These are phyloP conservation scores for Bedellia somnulentella DNA, from an alignment of 2,888 invertebrate species.

Conservation along the genomic window DNA sequence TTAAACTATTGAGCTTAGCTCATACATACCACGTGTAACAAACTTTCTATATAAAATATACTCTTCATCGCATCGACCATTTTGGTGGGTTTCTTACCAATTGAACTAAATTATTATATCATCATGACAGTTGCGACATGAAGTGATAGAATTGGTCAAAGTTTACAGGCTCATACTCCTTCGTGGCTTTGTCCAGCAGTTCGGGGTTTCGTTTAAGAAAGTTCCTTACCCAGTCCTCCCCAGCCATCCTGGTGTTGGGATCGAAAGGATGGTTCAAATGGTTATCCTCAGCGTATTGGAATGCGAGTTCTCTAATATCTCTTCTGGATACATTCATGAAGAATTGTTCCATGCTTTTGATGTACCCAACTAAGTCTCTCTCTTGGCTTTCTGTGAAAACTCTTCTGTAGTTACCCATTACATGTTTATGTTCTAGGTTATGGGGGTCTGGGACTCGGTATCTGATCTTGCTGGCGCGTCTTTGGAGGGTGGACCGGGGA, in stretches of 20 bases:
- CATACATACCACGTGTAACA: too few species aligned
- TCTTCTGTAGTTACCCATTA: slow-evolving; percentile 50
- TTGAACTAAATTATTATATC: slow-evolving; percentile 9
- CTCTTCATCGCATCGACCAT: too few species aligned
- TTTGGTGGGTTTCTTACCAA: not conserved
- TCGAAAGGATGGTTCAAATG: slow-evolving; percentile 47
- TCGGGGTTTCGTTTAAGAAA: slow-evolving; percentile 52
- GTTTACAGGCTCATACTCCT: slow-evolving; percentile 44
- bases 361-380: slow-evolving; percentile 49
- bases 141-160: slow-evolving; percentile 56
- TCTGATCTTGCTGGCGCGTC: slow-evolving; percentile 48
- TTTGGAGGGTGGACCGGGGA: slow-evolving; percentile 48
- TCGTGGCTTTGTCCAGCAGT: slow-evolving; percentile 33
- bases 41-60: too few species aligned
- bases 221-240: slow-evolving; percentile 53
- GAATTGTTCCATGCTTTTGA: slow-evolving; percentile 51
- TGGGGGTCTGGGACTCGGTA: slow-evolving; percentile 38
- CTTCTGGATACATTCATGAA: slow-evolving; percentile 51
- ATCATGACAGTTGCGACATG: slow-evolving; percentile 53
- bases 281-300: slow-evolving; percentile 51
- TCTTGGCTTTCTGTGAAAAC: slow-evolving; percentile 53
- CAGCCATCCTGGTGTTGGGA: slow-evolving; percentile 48
- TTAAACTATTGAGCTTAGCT: slow-evolving; percentile 15
- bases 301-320: slow-evolving; percentile 50
- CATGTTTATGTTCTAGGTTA: slow-evolving; percentile 32